Evolutionary conservation across 2,797 vertebrate genomes (phyloP).

Genomic region (Diplodus puntazzo): DNA sequence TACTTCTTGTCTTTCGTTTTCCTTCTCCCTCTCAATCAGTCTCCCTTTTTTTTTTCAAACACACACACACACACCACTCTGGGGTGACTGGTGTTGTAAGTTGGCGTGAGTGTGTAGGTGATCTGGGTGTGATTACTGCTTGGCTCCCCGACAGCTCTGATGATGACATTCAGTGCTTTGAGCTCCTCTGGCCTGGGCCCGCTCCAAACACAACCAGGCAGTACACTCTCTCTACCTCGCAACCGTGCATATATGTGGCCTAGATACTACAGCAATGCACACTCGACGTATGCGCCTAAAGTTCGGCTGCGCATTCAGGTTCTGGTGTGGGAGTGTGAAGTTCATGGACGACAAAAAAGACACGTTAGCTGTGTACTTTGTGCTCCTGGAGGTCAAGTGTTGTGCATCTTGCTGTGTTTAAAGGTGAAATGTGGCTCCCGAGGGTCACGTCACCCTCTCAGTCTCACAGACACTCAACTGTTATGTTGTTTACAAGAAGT

Average conservation of each 20-base stretch:
- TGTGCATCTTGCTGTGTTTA: constrained; percentile 12
- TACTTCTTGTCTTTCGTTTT: constrained; percentile 75
- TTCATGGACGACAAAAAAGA: constrained; percentile 3
- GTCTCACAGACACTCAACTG: not conserved
- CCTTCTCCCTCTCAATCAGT: constrained; percentile 72
- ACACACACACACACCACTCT: constrained; percentile 65
- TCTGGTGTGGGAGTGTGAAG: constrained; percentile 15
- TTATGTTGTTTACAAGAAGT: constrained; percentile 39
- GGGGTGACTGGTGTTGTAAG: constrained; percentile 83
- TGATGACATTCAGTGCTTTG: constrained; percentile 89
- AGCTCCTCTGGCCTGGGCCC: constrained; percentile 84
- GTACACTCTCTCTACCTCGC: constrained; percentile 77
- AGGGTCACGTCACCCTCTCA: not conserved
- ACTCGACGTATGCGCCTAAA: constrained; percentile 25
- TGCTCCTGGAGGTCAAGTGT: not conserved
- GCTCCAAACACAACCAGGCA: constrained; percentile 84
- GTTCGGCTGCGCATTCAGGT: constrained; percentile 24
- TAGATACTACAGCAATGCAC: constrained; percentile 66
- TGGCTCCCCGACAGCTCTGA: constrained; percentile 86
- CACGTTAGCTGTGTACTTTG: not conserved
- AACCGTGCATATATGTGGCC: constrained; percentile 77
- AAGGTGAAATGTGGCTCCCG: constrained; percentile 5
- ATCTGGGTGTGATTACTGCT: constrained; percentile 90
- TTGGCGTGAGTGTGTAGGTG: constrained; percentile 87
- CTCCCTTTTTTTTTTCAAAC: constrained; percentile 45